phyloP scores from a whole-genome alignment of 2,888 invertebrate species.

The Cataglyphis albicans region DNA sequence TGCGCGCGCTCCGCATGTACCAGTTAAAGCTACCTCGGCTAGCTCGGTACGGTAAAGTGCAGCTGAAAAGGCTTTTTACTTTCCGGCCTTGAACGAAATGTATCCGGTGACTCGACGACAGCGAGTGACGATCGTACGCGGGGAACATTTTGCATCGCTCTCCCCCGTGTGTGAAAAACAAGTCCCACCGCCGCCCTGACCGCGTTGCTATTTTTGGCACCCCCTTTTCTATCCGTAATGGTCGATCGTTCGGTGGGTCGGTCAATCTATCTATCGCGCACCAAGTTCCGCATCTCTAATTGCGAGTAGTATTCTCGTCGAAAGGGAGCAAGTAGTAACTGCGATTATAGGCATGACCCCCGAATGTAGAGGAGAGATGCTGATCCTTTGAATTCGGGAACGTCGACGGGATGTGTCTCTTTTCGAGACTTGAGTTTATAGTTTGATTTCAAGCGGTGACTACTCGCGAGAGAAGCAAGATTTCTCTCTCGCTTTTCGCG shows the following conservation, averaged over 20 bases:
- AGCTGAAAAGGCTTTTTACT: slow-evolving; percentile 85
- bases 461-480: not conserved
- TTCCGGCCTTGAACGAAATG: slow-evolving; percentile 85
- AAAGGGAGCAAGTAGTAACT: slow-evolving; percentile 52
- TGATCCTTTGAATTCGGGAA: not conserved
- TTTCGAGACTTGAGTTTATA: not conserved
- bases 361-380: not conserved
- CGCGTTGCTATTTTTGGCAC: slow-evolving; percentile 64
- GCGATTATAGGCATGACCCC: not conserved
- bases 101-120: slow-evolving; percentile 82
- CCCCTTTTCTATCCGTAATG: slow-evolving; percentile 16
- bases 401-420: not conserved
- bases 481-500: not conserved
- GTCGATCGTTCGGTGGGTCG: slow-evolving; percentile 11
- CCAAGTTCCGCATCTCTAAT: slow-evolving; percentile 52
- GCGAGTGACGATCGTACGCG: slow-evolving; percentile 55
- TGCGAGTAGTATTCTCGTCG: slow-evolving; percentile 1
- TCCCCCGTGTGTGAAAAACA: slow-evolving; percentile 58
- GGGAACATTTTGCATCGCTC: slow-evolving; percentile 64
- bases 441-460: too few species aligned
- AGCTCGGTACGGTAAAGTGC: slow-evolving; percentile 78
- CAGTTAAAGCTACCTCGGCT: slow-evolving; percentile 74
- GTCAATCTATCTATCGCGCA: slow-evolving; percentile 21
- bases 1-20: slow-evolving; percentile 67
- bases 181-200: slow-evolving; percentile 59